Base-by-base conservation (phyloP, 2,888 invertebrate species). In the Lymantria dispar region DNA sequence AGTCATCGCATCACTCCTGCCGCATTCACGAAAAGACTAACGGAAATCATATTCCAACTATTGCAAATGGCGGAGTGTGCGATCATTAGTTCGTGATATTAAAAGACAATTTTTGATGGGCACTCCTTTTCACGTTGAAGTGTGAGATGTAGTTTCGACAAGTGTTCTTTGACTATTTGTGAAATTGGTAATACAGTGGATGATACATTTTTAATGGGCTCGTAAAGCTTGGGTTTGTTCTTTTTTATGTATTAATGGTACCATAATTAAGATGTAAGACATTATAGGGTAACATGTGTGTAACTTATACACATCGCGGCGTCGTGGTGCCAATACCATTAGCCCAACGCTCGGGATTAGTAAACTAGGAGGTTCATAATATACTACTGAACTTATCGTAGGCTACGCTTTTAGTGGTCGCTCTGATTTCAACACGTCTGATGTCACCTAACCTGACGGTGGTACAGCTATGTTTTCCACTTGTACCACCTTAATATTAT, bases 361-460 rank as follows among this genome's bases (percentile, higher is more conserved):
- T 64, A 58, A 53, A 53, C 55, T 65, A 65, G 59, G 52, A 54
- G 60, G 62, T 62, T 61, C 64, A 58, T 56, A 55, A 55, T 64
- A 54, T 70, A 62, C 64, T 60, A 68, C 60, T 58, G 65, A 64
- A 62, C 59, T 59, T 58, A 56, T 76, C 71, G 78, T 86, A 87
- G 83, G 73, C 78, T 78, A 76, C 82, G 85, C 86, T 86, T 87
- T 72, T 85, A 84, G 85, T 77, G 84, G 78, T 83, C 81, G 80
- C 80, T 83, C 83, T 80, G 68, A 80, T 82, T 83, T 83, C 72
- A 72, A 80, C 74, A 78, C 76, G 73, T 73, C 76, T 70, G 72
- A 73, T 68, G 76, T 74, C 74, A 76, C 78, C 74, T 76, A 64
- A 78, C 77, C 76, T 70, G 65, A 69, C 54, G 64, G 80, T 79